Evolutionary conservation across 2,797 vertebrate genomes (phyloP).

Genomic region (Anas bahamensis): DNA sequence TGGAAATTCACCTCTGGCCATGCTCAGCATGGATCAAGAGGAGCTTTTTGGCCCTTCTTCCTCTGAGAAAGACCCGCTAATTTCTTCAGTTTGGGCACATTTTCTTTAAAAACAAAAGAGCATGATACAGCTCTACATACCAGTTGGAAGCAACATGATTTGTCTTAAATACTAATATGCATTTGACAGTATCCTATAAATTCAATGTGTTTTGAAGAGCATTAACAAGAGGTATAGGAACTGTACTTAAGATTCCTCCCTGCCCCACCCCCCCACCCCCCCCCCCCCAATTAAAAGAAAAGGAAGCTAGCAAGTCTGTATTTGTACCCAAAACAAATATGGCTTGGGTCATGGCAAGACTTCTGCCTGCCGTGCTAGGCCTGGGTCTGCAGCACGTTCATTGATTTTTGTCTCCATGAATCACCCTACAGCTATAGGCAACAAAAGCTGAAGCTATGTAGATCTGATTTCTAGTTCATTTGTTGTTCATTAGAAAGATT

Average conservation of each 20-base stretch:
- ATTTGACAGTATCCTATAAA: conserved; percentile 60
- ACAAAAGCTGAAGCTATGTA: conserved; percentile 65
- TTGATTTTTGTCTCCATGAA: conserved; percentile 63
- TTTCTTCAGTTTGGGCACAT: conserved; percentile 10
- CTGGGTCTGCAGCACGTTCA: conserved; percentile 24
- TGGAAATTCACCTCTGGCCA: neutral
- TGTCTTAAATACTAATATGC: conserved; percentile 63
- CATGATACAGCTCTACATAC: conserved; percentile 37
- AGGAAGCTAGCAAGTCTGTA: conserved; percentile 25
- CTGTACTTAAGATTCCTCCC: neutral
- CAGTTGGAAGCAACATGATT: conserved; percentile 52
- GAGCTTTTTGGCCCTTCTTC: conserved; percentile 3
- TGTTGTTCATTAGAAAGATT: conserved; percentile 77
- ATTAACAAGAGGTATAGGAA: conserved; percentile 41
- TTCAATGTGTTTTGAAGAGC: conserved; percentile 33
- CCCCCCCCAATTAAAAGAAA: conserved; percentile 36
- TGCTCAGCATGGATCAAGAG: neutral
- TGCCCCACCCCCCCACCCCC: neutral
- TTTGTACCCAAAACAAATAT: conserved; percentile 69
- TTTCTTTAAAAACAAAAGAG: conserved; percentile 37
- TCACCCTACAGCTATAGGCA: conserved; percentile 69
- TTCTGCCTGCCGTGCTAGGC: neutral
- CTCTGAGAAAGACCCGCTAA: neutral
- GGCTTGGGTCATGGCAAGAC: conserved; percentile 50
- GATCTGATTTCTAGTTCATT: conserved; percentile 70